Evolutionary conservation across 2,113 vertebrate genomes (phyloP).

Genomic region (Microtus ochrogaster): DNA sequence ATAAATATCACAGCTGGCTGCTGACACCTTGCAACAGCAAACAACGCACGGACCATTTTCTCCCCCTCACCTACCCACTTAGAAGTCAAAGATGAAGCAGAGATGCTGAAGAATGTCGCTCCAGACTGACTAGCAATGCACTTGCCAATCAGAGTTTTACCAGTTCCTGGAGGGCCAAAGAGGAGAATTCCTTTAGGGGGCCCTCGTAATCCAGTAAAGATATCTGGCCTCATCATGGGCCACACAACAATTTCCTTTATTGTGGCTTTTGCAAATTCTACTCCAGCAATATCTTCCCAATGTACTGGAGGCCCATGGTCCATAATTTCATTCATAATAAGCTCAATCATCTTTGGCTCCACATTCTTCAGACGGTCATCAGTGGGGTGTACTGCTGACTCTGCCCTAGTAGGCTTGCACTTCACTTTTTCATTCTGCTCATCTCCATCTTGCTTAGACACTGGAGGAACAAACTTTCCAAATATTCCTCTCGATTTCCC

Average conservation of each 20-base stretch:
- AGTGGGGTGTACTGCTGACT: constrained; percentile 68
- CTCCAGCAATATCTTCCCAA: constrained; percentile 97
- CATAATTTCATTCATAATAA: constrained; percentile 98
- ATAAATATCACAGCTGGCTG: constrained; percentile 99
- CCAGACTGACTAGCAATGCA: constrained; percentile 98
- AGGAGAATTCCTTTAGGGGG: constrained; percentile 98
- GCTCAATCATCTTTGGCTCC: constrained; percentile 96
- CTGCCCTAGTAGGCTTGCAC: constrained; percentile 61
- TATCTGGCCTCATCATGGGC: constrained; percentile 98
- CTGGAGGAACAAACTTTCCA: constrained; percentile 94
- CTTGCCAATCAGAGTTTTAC: constrained; percentile 98
- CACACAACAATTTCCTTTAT: constrained; percentile 99
- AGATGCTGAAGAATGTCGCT: constrained; percentile 98
- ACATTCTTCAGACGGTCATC: constrained; percentile 95
- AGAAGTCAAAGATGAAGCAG: constrained; percentile 97
- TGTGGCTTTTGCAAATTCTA: constrained; percentile 97
- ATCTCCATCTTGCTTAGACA: constrained; percentile 90
- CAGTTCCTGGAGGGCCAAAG: constrained; percentile 97
- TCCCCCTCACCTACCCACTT: constrained; percentile 99
- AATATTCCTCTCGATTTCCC: constrained; percentile 92
- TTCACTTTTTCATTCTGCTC: constrained; percentile 68
- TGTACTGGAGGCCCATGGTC: constrained; percentile 94
- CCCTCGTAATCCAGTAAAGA: constrained; percentile 96
- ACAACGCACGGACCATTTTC: constrained; percentile 97
- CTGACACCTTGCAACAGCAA: constrained; percentile 94